Evolutionary conservation across 2,797 vertebrate genomes (phyloP).

Genomic region (Sylvilagus floridanus): DNA sequence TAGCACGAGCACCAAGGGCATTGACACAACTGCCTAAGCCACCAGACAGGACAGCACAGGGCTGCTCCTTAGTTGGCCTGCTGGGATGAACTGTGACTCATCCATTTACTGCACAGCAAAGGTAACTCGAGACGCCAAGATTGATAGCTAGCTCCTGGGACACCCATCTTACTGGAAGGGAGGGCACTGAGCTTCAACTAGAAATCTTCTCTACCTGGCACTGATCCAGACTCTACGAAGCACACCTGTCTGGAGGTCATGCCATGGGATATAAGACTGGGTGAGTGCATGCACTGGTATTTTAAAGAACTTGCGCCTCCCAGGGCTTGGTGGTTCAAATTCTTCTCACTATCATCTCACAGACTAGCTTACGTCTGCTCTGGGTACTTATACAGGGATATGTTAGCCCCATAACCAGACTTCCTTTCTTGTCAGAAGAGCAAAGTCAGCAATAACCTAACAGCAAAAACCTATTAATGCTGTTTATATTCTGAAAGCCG

Average conservation of each 20-base stretch:
- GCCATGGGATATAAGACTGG: not conserved
- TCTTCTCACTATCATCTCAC: not conserved
- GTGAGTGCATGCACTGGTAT: not conserved
- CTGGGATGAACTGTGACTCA: slow-evolving; percentile 67
- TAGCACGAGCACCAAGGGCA: slow-evolving; percentile 37
- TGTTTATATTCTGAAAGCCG: not conserved
- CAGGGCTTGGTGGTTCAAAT: not conserved
- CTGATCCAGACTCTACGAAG: not conserved
- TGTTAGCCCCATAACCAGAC: not conserved
- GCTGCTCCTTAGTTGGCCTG: slow-evolving; percentile 8
- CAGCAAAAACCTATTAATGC: not conserved
- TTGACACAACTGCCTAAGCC: not conserved
- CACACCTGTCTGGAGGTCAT: not conserved
- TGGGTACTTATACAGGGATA: not conserved
- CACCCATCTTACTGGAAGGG: slow-evolving; percentile 36
- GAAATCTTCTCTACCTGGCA: slow-evolving; percentile 61
- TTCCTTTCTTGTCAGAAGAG: slow-evolving; percentile 24
- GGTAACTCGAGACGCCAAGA: slow-evolving; percentile 49
- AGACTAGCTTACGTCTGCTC: not conserved
- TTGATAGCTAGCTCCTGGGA: slow-evolving; percentile 46
- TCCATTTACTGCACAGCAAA: slow-evolving; percentile 67
- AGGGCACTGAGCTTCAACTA: slow-evolving; percentile 13
- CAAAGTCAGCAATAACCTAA: not conserved
- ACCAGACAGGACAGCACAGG: slow-evolving; percentile 36
- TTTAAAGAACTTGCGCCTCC: not conserved